Evolutionary conservation across 2,113 vertebrate genomes (phyloP).

Genomic region (Hystrix brachyura): DNA sequence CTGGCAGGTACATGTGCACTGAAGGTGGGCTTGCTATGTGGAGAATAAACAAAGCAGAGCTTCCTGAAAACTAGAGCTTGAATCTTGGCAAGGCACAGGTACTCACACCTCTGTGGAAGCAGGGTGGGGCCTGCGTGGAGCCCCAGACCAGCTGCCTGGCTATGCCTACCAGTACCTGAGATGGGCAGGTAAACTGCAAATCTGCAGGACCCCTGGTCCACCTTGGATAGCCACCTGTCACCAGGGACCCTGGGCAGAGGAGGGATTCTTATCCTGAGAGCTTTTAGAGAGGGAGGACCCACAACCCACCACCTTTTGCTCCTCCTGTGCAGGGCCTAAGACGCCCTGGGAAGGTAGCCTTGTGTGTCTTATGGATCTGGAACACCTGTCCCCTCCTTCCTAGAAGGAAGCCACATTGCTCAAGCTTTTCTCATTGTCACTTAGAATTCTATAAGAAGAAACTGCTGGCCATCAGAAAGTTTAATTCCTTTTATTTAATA

Average conservation of each 20-base stretch:
- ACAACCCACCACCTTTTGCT: not conserved
- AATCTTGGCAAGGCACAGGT: not conserved
- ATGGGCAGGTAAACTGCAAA: not conserved
- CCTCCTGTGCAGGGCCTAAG: not conserved
- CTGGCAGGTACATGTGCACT: not conserved
- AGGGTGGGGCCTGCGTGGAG: no score
- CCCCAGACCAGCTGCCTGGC: not conserved
- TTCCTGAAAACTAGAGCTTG: not conserved
- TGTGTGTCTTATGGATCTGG: not conserved
- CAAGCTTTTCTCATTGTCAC: not conserved
- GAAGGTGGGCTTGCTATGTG: not conserved
- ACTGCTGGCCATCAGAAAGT: not conserved
- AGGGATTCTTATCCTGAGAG: no score
- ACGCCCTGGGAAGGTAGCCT: not conserved
- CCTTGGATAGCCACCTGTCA: not conserved
- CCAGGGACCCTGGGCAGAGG: not conserved
- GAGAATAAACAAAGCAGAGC: not conserved
- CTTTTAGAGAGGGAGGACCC: not conserved
- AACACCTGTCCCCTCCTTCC: not conserved
- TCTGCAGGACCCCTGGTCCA: not conserved
- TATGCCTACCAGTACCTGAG: not conserved
- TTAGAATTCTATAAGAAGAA: not conserved
- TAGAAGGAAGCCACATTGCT: not conserved
- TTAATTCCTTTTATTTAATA: not conserved
- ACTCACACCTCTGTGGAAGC: not conserved